Evolutionary conservation across 2,797 vertebrate species (phyloP).

Genomic region (Spinus olivaceus): DNA sequence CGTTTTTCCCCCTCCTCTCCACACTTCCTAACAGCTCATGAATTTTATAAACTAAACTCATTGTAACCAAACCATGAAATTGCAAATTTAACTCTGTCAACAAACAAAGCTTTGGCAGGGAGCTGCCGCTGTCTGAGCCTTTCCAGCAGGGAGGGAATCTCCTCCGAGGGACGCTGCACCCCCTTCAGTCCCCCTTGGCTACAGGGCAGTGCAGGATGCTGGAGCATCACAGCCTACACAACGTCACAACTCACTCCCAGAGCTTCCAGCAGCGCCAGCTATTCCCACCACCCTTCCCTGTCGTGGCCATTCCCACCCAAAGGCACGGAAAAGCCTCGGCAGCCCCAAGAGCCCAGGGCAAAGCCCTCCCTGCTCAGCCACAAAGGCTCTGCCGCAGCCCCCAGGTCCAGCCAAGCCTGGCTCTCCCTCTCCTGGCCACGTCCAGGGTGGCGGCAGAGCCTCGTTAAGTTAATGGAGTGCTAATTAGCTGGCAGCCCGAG

Average conservation of each 20-base stretch:
- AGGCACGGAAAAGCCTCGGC: neutral
- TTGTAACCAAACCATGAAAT: slow-evolving; percentile 69
- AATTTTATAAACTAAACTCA: slow-evolving; percentile 63
- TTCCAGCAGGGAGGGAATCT: neutral
- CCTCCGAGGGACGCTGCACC: neutral
- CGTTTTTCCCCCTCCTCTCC: neutral
- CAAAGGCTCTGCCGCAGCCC: neutral
- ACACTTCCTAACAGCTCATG: slow-evolving; percentile 39
- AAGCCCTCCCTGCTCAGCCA: neutral
- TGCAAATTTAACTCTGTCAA: slow-evolving; percentile 58
- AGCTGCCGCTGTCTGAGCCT: neutral
- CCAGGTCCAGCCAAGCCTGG: neutral
- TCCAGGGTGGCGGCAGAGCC: neutral
- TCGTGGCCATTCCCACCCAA: rapidly evolving
- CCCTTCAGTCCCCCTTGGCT: rapidly evolving
- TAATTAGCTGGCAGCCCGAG: slow-evolving; percentile 69
- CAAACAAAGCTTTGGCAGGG: slow-evolving; percentile 34
- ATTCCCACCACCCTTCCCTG: neutral
- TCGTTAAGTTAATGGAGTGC: slow-evolving; percentile 69
- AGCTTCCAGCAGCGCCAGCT: rapidly evolving
- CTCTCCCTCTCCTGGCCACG: neutral
- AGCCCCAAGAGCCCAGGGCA: neutral
- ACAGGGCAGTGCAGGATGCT: rapidly evolving
- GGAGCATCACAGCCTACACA: neutral
- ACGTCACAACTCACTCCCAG: rapidly evolving